phyloP scores from a whole-genome alignment of 2,113 vertebrate genomes.

The Canis aureus region DNA sequence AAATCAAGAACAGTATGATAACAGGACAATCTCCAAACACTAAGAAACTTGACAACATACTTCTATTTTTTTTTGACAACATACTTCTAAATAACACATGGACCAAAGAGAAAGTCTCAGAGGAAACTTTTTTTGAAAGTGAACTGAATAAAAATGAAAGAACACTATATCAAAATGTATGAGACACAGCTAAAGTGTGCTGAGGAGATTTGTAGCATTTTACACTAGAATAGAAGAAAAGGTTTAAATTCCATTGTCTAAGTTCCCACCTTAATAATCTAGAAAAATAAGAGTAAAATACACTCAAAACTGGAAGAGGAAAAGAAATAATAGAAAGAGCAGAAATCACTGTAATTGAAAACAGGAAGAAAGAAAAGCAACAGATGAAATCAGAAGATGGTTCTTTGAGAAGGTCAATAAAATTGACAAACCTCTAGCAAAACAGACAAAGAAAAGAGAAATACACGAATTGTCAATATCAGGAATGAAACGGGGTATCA shows the following conservation, averaged over 20 bases:
- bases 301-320: neutral
- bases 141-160: neutral
- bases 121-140: neutral
- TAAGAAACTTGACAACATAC: neutral
- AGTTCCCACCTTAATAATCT: neutral
- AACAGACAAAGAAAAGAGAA: neutral
- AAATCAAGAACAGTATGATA: neutral
- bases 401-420: neutral
- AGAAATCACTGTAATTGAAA: neutral
- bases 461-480: neutral
- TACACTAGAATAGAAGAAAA: neutral
- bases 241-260: neutral
- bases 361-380: neutral
- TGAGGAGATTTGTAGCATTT: neutral
- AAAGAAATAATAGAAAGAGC: neutral
- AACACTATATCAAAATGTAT: neutral
- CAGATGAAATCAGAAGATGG: neutral
- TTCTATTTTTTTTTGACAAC: neutral
- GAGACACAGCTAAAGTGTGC: neutral
- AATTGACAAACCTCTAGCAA: neutral
- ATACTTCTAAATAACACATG: neutral
- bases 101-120: neutral
- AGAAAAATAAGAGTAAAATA: neutral
- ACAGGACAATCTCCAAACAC: neutral
- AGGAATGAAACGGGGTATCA: neutral